These are phyloP conservation scores for Prunella fulvescens DNA, from an alignment of 2,113 vertebrate species.

Conservation along the genomic window DNA sequence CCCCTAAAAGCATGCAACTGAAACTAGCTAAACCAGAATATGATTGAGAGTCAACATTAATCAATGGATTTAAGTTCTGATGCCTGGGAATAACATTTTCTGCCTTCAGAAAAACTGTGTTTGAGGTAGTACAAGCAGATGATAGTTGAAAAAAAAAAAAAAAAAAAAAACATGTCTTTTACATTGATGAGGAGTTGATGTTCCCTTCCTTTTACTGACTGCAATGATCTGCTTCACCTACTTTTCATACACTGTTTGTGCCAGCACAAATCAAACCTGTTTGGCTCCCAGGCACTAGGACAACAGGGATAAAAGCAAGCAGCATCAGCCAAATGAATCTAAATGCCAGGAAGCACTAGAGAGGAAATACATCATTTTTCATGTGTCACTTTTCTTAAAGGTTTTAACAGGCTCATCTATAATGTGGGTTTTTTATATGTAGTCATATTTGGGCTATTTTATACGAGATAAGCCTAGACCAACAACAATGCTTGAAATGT, in stretches of 20 bases:
- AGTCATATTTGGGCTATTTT: not conserved
- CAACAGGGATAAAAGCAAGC: not conserved
- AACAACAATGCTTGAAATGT: not conserved
- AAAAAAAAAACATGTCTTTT: not conserved
- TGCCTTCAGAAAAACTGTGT: not conserved
- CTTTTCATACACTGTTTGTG: fast-evolving
- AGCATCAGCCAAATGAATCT: not conserved
- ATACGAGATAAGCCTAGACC: not conserved
- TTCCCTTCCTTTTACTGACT: not conserved
- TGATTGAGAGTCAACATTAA: not conserved
- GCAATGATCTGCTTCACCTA: not conserved
- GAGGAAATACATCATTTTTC: not conserved
- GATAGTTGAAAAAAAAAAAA: not conserved
- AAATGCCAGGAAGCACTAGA: not conserved
- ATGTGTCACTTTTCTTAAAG: not conserved
- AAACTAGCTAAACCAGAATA: not conserved
- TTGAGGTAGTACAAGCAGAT: not conserved
- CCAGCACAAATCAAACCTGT: not conserved
- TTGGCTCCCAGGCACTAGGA: not conserved
- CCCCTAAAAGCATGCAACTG: not conserved
- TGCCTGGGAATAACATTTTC: not conserved
- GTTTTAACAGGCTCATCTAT: not conserved
- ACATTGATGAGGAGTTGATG: not conserved
- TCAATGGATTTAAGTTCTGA: not conserved
- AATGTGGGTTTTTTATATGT: not conserved